Evolutionary conservation across 2,888 invertebrate genomes (phyloP).

Genomic region (Mesochorus sp.): DNA sequence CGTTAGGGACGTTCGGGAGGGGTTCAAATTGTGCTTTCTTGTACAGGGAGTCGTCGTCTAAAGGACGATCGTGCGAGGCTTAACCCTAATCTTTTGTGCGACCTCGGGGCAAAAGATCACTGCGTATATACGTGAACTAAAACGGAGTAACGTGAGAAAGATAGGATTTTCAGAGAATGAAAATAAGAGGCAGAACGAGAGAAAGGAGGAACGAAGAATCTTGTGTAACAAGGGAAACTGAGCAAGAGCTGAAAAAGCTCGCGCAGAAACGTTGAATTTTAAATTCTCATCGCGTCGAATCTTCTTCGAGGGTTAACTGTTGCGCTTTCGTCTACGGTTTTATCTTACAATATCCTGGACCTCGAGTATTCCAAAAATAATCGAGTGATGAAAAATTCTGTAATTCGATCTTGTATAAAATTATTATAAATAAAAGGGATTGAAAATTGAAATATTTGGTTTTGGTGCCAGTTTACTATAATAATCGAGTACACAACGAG

Average conservation of each 20-base stretch:
- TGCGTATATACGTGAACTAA: conserved; percentile 15
- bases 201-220: background rate
- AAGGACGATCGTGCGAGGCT: conserved; percentile 66
- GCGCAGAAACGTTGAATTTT: conserved; percentile 6
- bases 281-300: conserved; percentile 11
- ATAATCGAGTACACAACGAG: too few relatives aligned
- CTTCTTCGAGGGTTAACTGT: conserved; percentile 6
- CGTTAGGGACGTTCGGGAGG: conserved; percentile 12
- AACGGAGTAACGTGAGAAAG: conserved; percentile 38
- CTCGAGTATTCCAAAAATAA: background rate
- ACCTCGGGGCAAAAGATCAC: conserved; percentile 33
- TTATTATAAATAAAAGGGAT: too few relatives aligned
- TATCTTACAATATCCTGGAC: too few relatives aligned
- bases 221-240: background rate
- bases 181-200: background rate
- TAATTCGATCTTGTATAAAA: too few relatives aligned
- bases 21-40: conserved; percentile 56
- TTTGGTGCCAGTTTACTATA: too few relatives aligned
- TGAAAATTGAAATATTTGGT: too few relatives aligned
- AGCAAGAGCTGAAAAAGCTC: conserved; percentile 1
- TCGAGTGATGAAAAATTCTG: background rate
- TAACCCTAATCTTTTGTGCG: conserved; percentile 67
- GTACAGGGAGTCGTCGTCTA: conserved; percentile 61
- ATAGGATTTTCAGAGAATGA: conserved; percentile 3
- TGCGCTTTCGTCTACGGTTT: background rate